A percentile compares a stretch with the other conserved stretches of the same genome.
phyloP scores from a whole-genome alignment of 2,797 vertebrate species.

The Labroides dimidiatus region DNA sequence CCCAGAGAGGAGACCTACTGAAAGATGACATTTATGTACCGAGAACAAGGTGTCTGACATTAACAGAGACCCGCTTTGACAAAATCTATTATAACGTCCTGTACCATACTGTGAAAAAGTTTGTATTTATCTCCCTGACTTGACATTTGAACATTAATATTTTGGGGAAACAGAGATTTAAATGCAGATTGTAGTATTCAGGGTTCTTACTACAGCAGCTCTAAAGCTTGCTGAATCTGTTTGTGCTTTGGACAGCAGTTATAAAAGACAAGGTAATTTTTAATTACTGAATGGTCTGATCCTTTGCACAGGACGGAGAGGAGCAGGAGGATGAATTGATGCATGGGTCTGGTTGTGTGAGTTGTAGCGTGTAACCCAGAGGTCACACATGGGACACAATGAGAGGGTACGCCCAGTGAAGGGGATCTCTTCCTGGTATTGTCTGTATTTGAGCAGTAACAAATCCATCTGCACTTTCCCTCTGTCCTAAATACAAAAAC shows the following conservation, averaged over 20 bases:
- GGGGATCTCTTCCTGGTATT: slow-evolving; percentile 55
- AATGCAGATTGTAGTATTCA: slow-evolving; percentile 38
- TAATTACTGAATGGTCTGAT: slow-evolving; percentile 35
- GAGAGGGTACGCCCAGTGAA: slow-evolving; percentile 34
- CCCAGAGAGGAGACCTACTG: not conserved
- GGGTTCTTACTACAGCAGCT: slow-evolving; percentile 64
- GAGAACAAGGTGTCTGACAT: slow-evolving; percentile 5
- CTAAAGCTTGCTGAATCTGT: slow-evolving; percentile 45
- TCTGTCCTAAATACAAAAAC: slow-evolving; percentile 26
- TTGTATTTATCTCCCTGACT: slow-evolving; percentile 18
- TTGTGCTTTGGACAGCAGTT: slow-evolving; percentile 20
- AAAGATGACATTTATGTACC: not conserved
- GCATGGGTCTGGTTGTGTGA: slow-evolving; percentile 52
- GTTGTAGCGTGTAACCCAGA: slow-evolving; percentile 43
- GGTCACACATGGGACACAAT: slow-evolving; percentile 64
- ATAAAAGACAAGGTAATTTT: slow-evolving; percentile 42
- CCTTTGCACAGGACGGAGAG: slow-evolving; percentile 19
- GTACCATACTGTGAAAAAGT: slow-evolving; percentile 32
- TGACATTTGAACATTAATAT: slow-evolving; percentile 19
- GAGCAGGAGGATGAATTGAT: slow-evolving; percentile 10
- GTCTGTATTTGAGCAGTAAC: slow-evolving; percentile 38
- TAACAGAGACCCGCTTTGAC: slow-evolving; percentile 35
- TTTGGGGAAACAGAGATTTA: slow-evolving; percentile 31
- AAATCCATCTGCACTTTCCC: slow-evolving; percentile 26
- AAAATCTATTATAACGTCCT: slow-evolving; percentile 14